Evolutionary conservation across 1,140 invertebrate genomes (phyloP).

Genomic region (Nasonia giraulti): DNA sequence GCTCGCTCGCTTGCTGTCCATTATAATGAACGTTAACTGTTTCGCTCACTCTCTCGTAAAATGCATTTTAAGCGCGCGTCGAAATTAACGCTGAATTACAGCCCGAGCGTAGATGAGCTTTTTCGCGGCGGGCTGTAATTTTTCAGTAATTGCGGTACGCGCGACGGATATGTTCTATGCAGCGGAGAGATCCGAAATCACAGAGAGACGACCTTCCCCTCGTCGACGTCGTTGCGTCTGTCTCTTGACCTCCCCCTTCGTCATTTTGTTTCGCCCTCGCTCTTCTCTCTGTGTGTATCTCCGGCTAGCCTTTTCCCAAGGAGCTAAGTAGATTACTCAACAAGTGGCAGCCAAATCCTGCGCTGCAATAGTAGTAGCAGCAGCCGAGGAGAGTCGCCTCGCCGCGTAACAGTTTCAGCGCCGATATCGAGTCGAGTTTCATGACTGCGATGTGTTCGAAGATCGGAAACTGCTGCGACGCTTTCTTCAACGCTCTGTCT

Average conservation of each 20-base stretch:
- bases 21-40: constrained; percentile 4
- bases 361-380: constrained; percentile 54
- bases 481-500: background rate
- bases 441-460: constrained; percentile 43
- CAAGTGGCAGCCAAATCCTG: constrained; percentile 72
- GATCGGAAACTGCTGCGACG: background rate
- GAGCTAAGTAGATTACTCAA: constrained; percentile 74
- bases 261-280: constrained; percentile 20
- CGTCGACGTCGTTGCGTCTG: constrained; percentile 41
- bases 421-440: constrained; percentile 55
- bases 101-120: background rate
- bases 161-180: background rate
- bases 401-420: constrained; percentile 60
- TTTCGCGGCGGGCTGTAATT: constrained; percentile 34
- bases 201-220: constrained; percentile 27
- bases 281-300: background rate
- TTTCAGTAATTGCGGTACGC: constrained; percentile 2
- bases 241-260: constrained; percentile 28
- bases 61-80: background rate
- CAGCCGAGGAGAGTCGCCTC: too few species aligned
- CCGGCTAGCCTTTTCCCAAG: constrained; percentile 56
- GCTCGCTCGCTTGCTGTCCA: background rate
- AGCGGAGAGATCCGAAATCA: too few species aligned
- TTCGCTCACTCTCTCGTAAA: background rate
- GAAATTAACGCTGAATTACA: background rate